Evolutionary conservation across 2,113 vertebrate genomes (phyloP).

Genomic region (Chaetura pelagica): DNA sequence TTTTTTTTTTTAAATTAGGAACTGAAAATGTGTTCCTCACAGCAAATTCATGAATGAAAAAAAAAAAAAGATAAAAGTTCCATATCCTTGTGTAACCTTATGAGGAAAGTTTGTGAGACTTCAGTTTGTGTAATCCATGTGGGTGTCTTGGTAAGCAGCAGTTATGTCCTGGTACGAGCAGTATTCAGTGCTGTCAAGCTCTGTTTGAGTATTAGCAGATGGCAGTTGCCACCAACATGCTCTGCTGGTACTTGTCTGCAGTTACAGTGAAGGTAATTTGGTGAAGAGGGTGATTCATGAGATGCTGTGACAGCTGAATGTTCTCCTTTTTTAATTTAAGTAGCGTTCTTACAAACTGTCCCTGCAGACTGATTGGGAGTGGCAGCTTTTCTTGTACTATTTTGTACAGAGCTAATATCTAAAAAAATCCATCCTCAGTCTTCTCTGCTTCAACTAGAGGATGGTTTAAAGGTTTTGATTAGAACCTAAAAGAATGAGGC

Average conservation of each 20-base stretch:
- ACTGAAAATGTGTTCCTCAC: neutral
- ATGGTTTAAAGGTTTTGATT: neutral
- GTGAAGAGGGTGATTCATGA: neutral
- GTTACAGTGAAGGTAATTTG: neutral
- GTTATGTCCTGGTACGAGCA: neutral
- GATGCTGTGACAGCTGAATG: neutral
- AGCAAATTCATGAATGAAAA: constrained; percentile 7
- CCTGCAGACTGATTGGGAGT: neutral
- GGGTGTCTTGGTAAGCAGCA: constrained; percentile 3
- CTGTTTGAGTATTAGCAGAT: neutral
- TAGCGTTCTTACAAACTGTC: neutral
- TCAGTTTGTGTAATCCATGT: neutral
- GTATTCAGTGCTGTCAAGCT: neutral
- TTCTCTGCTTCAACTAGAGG: neutral
- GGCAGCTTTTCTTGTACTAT: neutral
- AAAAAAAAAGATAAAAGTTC: neutral
- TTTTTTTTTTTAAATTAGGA: neutral
- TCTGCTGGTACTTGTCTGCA: neutral
- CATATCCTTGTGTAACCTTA: neutral
- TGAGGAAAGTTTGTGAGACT: neutral
- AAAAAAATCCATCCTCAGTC: neutral
- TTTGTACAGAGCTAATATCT: neutral
- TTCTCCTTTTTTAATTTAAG: neutral
- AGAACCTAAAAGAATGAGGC: neutral
- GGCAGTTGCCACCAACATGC: neutral